phyloP scores from a whole-genome alignment of 2,113 vertebrate genomes.

The Scomber colias region DNA sequence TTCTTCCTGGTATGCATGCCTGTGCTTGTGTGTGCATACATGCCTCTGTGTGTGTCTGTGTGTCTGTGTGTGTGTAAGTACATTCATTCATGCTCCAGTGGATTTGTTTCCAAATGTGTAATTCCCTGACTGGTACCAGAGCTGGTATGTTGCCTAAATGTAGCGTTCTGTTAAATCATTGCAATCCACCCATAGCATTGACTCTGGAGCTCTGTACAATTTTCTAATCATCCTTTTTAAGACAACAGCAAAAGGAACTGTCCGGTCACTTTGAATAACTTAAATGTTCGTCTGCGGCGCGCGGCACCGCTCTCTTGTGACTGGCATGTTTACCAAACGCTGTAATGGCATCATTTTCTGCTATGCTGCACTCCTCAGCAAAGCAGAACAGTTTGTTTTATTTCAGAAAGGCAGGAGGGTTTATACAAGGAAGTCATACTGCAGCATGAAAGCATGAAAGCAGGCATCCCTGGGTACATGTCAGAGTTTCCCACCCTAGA shows the following conservation, averaged over 20 bases:
- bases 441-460: slow-evolving; percentile 38
- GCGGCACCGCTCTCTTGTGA: slow-evolving; percentile 66
- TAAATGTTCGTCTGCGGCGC: slow-evolving; percentile 23
- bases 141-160: slow-evolving; percentile 37
- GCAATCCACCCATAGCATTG: slow-evolving; percentile 46
- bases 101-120: slow-evolving; percentile 58
- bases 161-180: slow-evolving; percentile 39
- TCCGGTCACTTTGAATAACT: slow-evolving; percentile 59
- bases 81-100: slow-evolving; percentile 34
- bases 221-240: slow-evolving; percentile 50
- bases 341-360: slow-evolving; percentile 84
- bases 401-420: slow-evolving; percentile 72
- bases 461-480: slow-evolving; percentile 57
- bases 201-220: slow-evolving; percentile 14
- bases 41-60: background rate
- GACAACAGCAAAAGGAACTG: slow-evolving; percentile 61
- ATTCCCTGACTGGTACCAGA: slow-evolving; percentile 57
- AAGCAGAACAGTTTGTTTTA: slow-evolving; percentile 84
- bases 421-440: slow-evolving; percentile 56
- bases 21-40: background rate
- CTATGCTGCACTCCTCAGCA: slow-evolving; percentile 79
- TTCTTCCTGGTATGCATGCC: slow-evolving; percentile 20
- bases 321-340: slow-evolving; percentile 82
- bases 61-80: slow-evolving; percentile 6
- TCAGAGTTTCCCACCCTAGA: slow-evolving; percentile 79